A percentile compares a stretch with the other conserved stretches of the same genome.
These are phyloP conservation scores for Halocynthia roretzi DNA, from an alignment of 23 tunicate genomes.

Conservation along the genomic window DNA sequence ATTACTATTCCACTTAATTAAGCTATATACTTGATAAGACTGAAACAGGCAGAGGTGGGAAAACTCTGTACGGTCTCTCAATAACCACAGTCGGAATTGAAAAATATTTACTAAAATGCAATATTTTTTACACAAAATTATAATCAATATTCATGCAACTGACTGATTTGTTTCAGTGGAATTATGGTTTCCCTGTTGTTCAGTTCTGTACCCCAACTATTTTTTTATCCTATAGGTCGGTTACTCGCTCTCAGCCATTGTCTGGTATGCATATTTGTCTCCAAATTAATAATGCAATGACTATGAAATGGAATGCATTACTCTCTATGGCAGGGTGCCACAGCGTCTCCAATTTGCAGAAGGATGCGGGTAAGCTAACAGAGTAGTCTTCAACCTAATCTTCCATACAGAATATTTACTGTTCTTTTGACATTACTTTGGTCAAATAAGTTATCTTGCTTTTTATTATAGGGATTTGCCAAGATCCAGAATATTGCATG, in stretches of 20 bases:
- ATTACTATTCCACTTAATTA: too few relatives aligned
- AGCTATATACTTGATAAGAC: too few relatives aligned
- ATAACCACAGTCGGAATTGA: too few relatives aligned
- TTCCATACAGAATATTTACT: neutral
- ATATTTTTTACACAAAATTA: too few relatives aligned
- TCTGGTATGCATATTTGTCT: neutral
- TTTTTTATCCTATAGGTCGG: neutral
- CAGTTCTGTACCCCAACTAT: neutral
- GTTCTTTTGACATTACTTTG: too few relatives aligned
- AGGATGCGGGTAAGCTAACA: neutral
- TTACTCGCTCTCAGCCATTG: slow-evolving; percentile 1
- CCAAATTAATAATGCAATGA: neutral
- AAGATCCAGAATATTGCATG: too few relatives aligned
- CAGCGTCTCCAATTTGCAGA: neutral
- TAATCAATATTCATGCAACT: neutral
- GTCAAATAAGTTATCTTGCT: too few relatives aligned
- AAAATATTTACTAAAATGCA: too few relatives aligned
- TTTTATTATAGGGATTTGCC: too few relatives aligned
- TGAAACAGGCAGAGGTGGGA: too few relatives aligned
- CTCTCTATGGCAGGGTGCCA: slow-evolving; percentile 5
- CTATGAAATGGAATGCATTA: slow-evolving; percentile 5
- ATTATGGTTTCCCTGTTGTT: neutral
- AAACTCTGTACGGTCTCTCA: too few relatives aligned
- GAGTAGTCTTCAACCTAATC: neutral
- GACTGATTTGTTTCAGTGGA: neutral